Conservation (phyloP, 2,888 invertebrate species). For the Drosophila algonquin region DNA sequence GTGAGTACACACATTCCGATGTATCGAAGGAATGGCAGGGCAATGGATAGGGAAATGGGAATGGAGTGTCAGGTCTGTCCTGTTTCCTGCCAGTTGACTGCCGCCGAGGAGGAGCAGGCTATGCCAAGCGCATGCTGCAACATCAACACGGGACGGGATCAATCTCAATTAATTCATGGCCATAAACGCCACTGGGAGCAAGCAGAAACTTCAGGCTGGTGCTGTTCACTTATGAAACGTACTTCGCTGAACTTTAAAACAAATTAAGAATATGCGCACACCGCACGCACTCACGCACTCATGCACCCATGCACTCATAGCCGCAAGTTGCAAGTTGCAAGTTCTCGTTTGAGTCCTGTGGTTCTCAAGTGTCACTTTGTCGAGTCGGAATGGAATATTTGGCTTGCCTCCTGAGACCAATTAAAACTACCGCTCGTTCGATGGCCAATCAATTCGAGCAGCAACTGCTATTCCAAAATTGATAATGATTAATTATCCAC, state of each 20-base stretch:
- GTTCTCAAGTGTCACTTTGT: no score
- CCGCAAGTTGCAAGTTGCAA: no score
- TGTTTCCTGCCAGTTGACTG: background rate
- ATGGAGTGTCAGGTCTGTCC: constrained; percentile 20
- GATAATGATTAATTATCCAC: no score
- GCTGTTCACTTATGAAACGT: constrained; percentile 27
- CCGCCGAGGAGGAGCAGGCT: background rate
- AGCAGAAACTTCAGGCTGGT: no score
- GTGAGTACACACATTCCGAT: constrained; percentile 22
- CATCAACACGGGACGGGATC: constrained; percentile 9
- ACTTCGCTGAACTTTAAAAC: constrained; percentile 28
- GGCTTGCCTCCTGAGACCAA: background rate
- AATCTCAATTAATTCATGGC: constrained; percentile 35
- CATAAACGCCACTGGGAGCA: no score
- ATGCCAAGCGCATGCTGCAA: constrained; percentile 1
- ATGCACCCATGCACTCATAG: no score
- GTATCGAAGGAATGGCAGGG: constrained; percentile 35
- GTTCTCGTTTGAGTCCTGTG: no score
- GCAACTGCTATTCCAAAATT: no score
- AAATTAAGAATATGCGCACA: no score
- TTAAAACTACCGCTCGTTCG: no score
- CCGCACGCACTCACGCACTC: no score
- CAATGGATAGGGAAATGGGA: constrained; percentile 20
- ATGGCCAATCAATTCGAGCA: no score
- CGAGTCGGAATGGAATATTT: constrained; percentile 5